Conservation (phyloP, 2,888 invertebrate genomes). For the Xylophagus ater region DNA sequence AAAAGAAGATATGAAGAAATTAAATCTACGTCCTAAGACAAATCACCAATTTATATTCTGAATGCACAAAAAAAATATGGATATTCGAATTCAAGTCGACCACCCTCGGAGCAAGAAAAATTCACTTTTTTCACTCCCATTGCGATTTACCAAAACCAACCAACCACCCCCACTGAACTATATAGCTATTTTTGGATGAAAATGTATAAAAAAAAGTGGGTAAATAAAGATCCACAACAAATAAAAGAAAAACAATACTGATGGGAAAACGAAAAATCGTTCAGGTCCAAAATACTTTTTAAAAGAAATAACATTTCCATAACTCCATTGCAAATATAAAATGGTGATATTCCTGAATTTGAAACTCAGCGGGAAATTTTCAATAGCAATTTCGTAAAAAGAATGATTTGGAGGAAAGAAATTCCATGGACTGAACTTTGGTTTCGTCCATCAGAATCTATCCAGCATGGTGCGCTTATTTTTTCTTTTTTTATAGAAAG, state of each 20-base stretch:
- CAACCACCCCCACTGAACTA: neutral
- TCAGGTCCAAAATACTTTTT: too few species aligned
- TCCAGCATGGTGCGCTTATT: neutral
- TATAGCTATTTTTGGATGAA: conserved; percentile 4
- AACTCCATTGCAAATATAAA: too few species aligned
- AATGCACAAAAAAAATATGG: conserved; percentile 17
- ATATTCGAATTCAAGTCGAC: conserved; percentile 16
- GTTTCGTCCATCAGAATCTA: too few species aligned
- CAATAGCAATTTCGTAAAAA: conserved; percentile 4
- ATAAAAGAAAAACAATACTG: neutral
- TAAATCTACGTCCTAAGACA: conserved; percentile 17
- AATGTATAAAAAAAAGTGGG: neutral
- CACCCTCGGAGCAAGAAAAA: conserved; percentile 8
- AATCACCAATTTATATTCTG: conserved; percentile 20
- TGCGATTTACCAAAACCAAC: neutral
- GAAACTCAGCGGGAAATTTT: conserved; percentile 7
- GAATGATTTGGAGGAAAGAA: conserved; percentile 3
- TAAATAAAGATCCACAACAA: neutral
- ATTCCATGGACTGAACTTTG: neutral
- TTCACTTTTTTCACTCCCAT: neutral
- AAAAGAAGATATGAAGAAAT: conserved; percentile 8
- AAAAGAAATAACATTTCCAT: too few species aligned
- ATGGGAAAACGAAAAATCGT: too few species aligned
- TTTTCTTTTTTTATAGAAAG: neutral
- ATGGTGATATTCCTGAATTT: too few species aligned